Evolutionary conservation across 2,797 vertebrate genomes (phyloP), one percentile per base, ranked within the genome.

Genomic region (Emydoidea blandingii): DNA sequence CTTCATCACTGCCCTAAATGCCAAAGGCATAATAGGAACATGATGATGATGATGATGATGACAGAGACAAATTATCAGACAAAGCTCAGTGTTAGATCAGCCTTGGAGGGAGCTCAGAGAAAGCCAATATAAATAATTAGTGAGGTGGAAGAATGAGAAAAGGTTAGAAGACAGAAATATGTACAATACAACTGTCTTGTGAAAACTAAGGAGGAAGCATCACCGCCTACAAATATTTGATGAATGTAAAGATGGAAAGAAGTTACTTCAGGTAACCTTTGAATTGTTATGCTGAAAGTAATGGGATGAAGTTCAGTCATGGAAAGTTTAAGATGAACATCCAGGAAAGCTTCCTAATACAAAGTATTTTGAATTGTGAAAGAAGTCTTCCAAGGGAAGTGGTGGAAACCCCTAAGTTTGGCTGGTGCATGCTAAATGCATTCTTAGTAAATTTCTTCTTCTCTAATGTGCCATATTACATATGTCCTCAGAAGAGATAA

Each of bases 211-310:
- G 53, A 81, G 81, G 37, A 74, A 68, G 78, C 72, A 90, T 81
- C 89, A 53, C 81, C 37, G 59, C 83, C 92, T 93, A 74, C 81
- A 72, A 72, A 23, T 87, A 62, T 62, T 15, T 62, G 59, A 62
- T 34, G 31, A 62, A 62, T 62, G 31, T 62, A 62, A 89, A 34
- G 88, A 89, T 81, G 79, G 79, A 93, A 96, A 91, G 81, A 81
- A 72, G 93, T 86, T 50, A 93, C 85, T 91, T 84, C 8, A n/a
- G 19, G 74, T 87, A 89, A 94, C 83, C 89, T 93, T 94, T 95
- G 87, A 94, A 92, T 89, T 50, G 27, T 34, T 57, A 80, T 41
- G 47, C 11, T 18, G 68, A 72, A 81, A 94, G 85, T 50, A 90
- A 86, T 44, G 21, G 68, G 29, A 89, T 93, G 49, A 89, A 84